Evolutionary conservation across 2,797 vertebrate species (phyloP).

Genomic region (Spheniscus humboldti): DNA sequence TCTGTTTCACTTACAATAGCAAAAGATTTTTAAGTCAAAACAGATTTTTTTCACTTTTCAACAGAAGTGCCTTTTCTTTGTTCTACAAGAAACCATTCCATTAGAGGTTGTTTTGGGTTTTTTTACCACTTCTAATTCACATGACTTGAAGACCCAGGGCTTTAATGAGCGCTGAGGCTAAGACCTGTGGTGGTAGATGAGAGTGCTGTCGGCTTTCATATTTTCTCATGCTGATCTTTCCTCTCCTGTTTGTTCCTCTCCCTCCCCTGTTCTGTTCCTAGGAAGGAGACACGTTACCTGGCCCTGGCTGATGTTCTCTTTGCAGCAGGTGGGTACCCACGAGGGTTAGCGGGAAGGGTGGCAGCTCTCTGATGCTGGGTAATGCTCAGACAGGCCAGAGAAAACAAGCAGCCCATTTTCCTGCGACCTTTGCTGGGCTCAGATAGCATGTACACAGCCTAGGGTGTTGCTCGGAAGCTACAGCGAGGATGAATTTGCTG

Average conservation of each 20-base stretch:
- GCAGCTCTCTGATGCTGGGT: not conserved
- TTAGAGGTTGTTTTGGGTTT: not conserved
- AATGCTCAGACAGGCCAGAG: not conserved
- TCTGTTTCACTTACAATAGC: not conserved
- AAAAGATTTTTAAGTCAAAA: not conserved
- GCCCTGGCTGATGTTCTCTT: not conserved
- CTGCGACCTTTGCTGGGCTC: not conserved
- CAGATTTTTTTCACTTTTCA: not conserved
- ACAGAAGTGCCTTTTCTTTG: not conserved
- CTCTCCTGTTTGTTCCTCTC: not conserved
- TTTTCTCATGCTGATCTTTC: not conserved
- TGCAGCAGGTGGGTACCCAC: not conserved
- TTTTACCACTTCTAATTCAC: not conserved
- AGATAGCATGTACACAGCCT: fast-evolving
- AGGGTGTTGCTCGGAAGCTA: too few relatives aligned
- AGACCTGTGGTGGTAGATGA: not conserved
- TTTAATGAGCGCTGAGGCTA: not conserved
- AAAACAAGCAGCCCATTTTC: not conserved
- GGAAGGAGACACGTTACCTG: fast-evolving
- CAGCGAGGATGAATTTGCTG: not conserved
- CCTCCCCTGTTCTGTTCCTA: not conserved
- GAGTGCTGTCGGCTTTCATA: not conserved
- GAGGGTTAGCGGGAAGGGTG: not conserved
- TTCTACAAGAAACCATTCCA: not conserved
- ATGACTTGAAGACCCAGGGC: not conserved